phyloP scores from a whole-genome alignment of 2,797 vertebrate species.

The Falco rusticolus region DNA sequence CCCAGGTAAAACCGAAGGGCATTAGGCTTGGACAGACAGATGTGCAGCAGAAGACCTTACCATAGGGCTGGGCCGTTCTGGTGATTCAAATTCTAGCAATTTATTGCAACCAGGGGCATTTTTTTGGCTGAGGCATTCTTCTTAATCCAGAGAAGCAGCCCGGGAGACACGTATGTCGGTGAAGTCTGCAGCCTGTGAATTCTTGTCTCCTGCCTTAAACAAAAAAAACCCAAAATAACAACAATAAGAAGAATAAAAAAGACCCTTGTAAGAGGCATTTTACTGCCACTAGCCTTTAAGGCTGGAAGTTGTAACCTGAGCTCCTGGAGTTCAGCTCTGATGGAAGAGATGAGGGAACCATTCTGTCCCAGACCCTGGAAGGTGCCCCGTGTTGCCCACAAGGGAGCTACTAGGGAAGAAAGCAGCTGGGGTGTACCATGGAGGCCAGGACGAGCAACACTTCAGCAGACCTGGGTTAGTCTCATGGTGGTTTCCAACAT shows the following conservation, averaged over 20 bases:
- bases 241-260: too few relatives aligned
- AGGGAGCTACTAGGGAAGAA: neutral
- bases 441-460: neutral
- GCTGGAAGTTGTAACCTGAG: neutral
- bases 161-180: neutral
- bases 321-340: neutral
- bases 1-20: neutral
- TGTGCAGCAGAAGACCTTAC: neutral
- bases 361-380: neutral
- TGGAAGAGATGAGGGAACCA: neutral
- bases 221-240: neutral
- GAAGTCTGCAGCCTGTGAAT: neutral
- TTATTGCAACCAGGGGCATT: neutral
- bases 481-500: neutral
- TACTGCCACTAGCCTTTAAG: neutral
- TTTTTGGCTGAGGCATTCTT: neutral
- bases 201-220: neutral
- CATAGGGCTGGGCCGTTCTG: neutral
- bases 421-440: neutral
- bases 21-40: neutral
- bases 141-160: neutral
- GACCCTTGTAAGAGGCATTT: neutral
- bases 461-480: neutral
- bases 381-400: accelerated
- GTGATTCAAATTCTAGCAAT: neutral